phyloP scores from a whole-genome alignment of 2,888 invertebrate species.

The Cybosia mesomella region DNA sequence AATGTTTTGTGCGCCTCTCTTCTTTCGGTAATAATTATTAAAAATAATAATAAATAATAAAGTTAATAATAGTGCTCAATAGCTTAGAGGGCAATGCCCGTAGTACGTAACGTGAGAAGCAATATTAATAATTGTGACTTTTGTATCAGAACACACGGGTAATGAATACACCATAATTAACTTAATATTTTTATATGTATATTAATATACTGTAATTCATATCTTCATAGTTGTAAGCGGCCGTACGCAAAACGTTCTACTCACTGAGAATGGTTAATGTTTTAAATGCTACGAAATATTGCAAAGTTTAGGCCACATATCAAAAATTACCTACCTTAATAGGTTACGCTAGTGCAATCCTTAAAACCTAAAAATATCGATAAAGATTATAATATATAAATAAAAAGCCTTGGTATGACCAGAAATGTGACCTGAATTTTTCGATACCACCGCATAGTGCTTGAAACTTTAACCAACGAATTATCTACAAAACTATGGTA shows the following conservation, averaged over 20 bases:
- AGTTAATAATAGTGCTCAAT: constrained; percentile 84
- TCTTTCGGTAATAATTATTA: constrained; percentile 77
- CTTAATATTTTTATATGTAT: constrained; percentile 87
- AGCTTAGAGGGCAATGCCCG: constrained; percentile 68
- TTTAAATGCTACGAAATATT: constrained; percentile 35
- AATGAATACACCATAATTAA: constrained; percentile 64
- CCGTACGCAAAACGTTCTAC: constrained; percentile 79
- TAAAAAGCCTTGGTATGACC: constrained; percentile 19
- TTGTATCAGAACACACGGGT: constrained; percentile 73
- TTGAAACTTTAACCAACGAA: constrained; percentile 58
- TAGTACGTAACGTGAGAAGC: constrained; percentile 76
- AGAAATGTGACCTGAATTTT: constrained; percentile 31
- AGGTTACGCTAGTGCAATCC: constrained; percentile 44
- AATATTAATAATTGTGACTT: constrained; percentile 81
- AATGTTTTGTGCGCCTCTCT: constrained; percentile 79
- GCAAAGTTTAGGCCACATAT: constrained; percentile 31
- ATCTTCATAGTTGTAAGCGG: constrained; percentile 84
- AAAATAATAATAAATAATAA: constrained; percentile 61
- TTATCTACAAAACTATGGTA: constrained; percentile 66
- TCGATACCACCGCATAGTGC: constrained; percentile 22
- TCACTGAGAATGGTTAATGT: constrained; percentile 56
- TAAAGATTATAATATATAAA: constrained; percentile 20
- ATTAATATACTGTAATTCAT: constrained; percentile 85
- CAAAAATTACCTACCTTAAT: constrained; percentile 35
- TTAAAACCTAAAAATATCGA: constrained; percentile 21